Evolutionary conservation across 2,113 vertebrate genomes (phyloP).

Genomic region (Boulengeromyrus knoepffleri): DNA sequence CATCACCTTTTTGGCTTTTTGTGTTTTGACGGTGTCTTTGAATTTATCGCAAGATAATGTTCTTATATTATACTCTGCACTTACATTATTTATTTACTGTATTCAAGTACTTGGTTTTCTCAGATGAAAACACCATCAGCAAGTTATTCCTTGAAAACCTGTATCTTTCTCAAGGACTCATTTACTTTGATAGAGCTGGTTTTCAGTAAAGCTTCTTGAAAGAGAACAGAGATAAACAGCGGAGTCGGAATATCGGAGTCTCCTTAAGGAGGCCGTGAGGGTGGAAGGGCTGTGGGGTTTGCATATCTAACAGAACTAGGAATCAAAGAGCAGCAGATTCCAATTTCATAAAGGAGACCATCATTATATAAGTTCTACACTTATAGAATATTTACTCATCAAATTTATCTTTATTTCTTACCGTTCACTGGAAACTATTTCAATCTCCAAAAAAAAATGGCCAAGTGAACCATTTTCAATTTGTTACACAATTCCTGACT

Average conservation of each 20-base stretch:
- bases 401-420: neutral
- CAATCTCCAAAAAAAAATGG: neutral
- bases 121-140: neutral
- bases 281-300: neutral
- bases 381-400: neutral
- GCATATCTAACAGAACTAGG: neutral
- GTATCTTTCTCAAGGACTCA: neutral
- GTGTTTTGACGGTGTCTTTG: neutral
- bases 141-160: neutral
- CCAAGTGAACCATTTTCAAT: neutral
- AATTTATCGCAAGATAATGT: neutral
- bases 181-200: neutral
- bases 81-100: neutral
- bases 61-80: neutral
- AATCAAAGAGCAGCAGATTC: neutral
- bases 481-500: neutral
- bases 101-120: neutral
- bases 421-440: neutral
- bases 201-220: neutral
- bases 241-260: neutral
- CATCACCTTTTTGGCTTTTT: neutral
- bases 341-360: neutral
- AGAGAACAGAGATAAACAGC: neutral
- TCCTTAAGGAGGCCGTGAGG: neutral
- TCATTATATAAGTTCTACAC: neutral